Percentiles rank a stretch among this genome's conserved stretches.
phyloP scores from a whole-genome alignment of 2,797 vertebrate species.

The Phoebastria nigripes region DNA sequence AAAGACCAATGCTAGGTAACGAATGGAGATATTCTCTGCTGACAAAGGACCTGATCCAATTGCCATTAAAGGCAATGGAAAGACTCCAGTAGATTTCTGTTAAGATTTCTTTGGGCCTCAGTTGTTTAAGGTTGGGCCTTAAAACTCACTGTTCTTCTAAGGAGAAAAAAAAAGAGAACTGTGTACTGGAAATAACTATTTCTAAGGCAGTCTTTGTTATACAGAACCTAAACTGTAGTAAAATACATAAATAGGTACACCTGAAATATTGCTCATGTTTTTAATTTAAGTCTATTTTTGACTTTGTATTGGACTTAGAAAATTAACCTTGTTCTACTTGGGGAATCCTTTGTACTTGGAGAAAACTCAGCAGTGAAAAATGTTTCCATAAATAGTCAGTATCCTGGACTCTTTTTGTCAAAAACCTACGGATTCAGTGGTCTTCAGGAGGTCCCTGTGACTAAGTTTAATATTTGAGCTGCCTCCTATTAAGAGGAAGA shows the following conservation, averaged over 20 bases:
- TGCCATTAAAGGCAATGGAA: not conserved
- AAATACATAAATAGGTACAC: not conserved
- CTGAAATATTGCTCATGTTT: not conserved
- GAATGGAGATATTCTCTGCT: not conserved
- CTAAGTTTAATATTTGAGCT: not conserved
- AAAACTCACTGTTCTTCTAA: not conserved
- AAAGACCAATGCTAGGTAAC: not conserved
- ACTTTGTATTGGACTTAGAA: not conserved
- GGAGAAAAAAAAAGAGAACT: not conserved
- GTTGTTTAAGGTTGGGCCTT: not conserved
- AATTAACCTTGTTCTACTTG: not conserved
- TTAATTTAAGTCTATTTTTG: not conserved
- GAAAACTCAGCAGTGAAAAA: not conserved
- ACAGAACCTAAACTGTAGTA: not conserved
- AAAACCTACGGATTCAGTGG: not conserved
- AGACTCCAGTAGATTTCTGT: not conserved
- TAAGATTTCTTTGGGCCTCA: not conserved
- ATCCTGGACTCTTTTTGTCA: not conserved
- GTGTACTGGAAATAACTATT: not conserved
- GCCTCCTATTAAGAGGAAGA: not conserved
- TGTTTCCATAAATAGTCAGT: not conserved
- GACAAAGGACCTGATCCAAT: not conserved
- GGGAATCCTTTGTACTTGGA: not conserved
- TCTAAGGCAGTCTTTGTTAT: not conserved
- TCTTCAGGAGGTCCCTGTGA: not conserved